These are phyloP conservation scores for Enteromius anoplus DNA, from an alignment of 2,797 vertebrate genomes.

Conservation along the genomic window DNA sequence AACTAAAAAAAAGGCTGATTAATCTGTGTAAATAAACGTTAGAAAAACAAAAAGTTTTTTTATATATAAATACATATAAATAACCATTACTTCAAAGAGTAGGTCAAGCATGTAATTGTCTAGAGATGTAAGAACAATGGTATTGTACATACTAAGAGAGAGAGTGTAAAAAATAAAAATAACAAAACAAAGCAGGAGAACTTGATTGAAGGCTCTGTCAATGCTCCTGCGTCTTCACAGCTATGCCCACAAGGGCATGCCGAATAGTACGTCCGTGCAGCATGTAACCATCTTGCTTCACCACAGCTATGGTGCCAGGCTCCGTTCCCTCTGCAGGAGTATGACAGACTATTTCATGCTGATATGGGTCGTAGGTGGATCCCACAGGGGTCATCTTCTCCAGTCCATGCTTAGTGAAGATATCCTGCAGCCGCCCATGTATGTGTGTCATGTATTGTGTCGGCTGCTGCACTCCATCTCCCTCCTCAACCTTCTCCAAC, in stretches of 20 bases:
- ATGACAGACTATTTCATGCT: conserved; percentile 85
- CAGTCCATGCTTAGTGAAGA: conserved; percentile 86
- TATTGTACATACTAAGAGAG: background rate
- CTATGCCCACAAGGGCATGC: conserved; percentile 83
- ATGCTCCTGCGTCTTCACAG: conserved; percentile 78
- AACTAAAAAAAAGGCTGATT: background rate
- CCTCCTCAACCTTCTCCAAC: conserved; percentile 74
- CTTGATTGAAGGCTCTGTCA: conserved; percentile 29
- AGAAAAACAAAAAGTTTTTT: background rate
- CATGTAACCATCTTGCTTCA: conserved; percentile 84
- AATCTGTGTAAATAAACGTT: background rate
- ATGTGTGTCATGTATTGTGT: conserved; percentile 74
- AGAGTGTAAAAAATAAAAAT: background rate
- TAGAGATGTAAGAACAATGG: conserved; percentile 26
- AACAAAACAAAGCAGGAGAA: conserved; percentile 2
- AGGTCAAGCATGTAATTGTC: conserved; percentile 1
- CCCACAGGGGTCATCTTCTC: conserved; percentile 85
- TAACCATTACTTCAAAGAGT: conserved; percentile 23
- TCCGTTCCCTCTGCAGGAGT: conserved; percentile 77
- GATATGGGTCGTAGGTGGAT: conserved; percentile 81
- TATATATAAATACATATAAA: conserved; percentile 43
- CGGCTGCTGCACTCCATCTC: conserved; percentile 68
- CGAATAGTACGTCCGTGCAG: conserved; percentile 86
- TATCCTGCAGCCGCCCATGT: conserved; percentile 79
- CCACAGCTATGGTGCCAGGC: conserved; percentile 79